Base-by-base conservation (phyloP, 2,888 invertebrate genomes). In the Callyntrura guangdongensis region DNA sequence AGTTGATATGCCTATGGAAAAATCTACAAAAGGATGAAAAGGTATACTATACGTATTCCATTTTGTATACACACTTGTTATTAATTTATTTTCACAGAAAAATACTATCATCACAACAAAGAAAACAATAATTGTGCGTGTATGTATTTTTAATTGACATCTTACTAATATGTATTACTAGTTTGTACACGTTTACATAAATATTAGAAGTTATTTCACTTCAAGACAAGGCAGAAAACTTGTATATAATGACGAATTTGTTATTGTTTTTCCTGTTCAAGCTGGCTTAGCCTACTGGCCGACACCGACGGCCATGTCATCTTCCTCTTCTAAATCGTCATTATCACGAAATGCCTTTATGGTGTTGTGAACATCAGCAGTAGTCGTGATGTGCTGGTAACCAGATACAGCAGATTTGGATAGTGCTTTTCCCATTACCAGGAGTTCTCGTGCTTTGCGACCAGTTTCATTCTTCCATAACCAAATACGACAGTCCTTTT, bases 401-500 rank as follows among this genome's bases (percentile, higher is more conserved):
- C 61, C 8, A 12, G 27, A 5, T 17, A 67, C 6, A 0, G 61
- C 12, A 45, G 81, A 56, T 8, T 56, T 79, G 0, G 79, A 53
- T 8, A 12, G 79, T 14, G 17, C 11, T 8, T 45, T 53, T 53
- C 64, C 25, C 27, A 36, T 9, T 14, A 36, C 81, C 6, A 91
- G 56, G 3, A 67, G 82, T n/a, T 81, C 72, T 9, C 88, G 45
- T 25, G 91, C 91, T 53, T 22, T 45, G 12, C 81, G 25, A 17
- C 91, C 91, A n/a, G 27, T 81, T 47, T 20, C 85, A 14, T 72
- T 74, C 87, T 93, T 93, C 93, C 93, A 93, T 8, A 93, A 61
- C 93, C 93, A 93, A 20, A 86, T 88, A 11, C 93, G 86, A 82
- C 93, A 93, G 67, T 93, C 93, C 47, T 93, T 93, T 72, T 92